These are phyloP conservation scores for Sialia sialis DNA, from an alignment of 2,113 vertebrate genomes.

Conservation along the genomic window DNA sequence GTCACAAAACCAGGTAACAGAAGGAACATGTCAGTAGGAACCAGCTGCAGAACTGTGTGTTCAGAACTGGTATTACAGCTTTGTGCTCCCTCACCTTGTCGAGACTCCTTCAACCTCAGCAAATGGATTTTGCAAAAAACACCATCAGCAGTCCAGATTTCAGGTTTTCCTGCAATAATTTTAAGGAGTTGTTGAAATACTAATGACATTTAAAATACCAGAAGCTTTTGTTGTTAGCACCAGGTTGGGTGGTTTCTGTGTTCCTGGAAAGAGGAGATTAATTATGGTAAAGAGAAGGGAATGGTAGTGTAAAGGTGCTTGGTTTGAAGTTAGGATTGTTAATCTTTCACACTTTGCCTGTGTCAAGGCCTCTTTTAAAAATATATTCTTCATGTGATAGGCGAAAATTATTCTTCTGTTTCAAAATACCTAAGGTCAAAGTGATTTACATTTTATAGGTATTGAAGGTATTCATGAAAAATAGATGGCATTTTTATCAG, in stretches of 20 bases:
- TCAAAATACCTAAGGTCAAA: neutral
- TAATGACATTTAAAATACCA: neutral
- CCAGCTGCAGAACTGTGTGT: neutral
- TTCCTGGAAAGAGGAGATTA: slow-evolving; percentile 1
- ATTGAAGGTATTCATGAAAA: neutral
- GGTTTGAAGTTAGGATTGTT: neutral
- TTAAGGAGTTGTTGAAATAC: neutral
- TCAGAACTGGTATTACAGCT: neutral
- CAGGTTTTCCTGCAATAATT: neutral
- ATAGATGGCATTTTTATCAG: neutral
- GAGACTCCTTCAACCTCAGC: neutral
- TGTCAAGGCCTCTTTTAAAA: neutral
- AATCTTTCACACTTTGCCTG: neutral
- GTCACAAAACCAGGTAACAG: neutral
- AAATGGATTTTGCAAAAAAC: neutral
- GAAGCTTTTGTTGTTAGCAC: neutral
- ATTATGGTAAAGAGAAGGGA: neutral
- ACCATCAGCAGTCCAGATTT: neutral
- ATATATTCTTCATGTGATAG: neutral
- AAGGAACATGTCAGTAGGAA: neutral
- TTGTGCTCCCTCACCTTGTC: accelerated
- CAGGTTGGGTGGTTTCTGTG: neutral
- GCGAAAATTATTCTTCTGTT: neutral
- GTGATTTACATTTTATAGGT: neutral
- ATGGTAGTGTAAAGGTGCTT: neutral